Base-by-base conservation (phyloP, 2,113 vertebrate genomes). In the Oryctolagus cuniculus region DNA sequence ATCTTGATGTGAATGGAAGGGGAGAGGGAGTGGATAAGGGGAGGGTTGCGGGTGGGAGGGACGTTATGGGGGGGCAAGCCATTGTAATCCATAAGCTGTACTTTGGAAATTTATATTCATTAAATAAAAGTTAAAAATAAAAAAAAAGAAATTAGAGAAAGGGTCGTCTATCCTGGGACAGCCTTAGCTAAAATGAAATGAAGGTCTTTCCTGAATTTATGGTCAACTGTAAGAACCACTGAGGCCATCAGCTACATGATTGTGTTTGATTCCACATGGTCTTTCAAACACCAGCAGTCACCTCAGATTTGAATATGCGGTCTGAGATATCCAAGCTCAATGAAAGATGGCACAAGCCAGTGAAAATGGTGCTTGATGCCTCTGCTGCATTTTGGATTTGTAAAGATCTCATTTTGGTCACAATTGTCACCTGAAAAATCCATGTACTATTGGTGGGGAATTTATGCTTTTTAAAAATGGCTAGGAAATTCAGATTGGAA, bases 191-290 rank as follows among this genome's bases (percentile, higher is more conserved):
- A 63, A 24, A 1, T 61, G 22, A 15, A 38, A 16, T 63, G n/a
- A n/a, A 34, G 12, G 81, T 73, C 17, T 58, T 8, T 36, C 21
- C 29, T 1, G 0, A 6, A 44, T 63, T 49, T 64, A 2, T 61
- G 10, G 6, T 1, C 22, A 83, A 24, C 1, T 11, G 0, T n/a
- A 15, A 2, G 31, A 9, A 49, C 16, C 21, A 0, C 4, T 31
- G 7, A n/a, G 4, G 17, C 2, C 9, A 0, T 75, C 9, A 15
- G 13, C 10, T 73, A 10, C 5, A 72, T 36, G 5, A 3, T 8
- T 70, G 6, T 1, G 12, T 49, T 49, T 29, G 58, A 6, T 82
- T 81, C 21, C 10, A 16, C 4, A 13, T 31, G 19, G 1, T 7
- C 1, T 1, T 7, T 38, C 72, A 29, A 29, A 6, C 13, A 73